Base-by-base conservation (phyloP, 2,113 vertebrate genomes). In the Tauraco erythrolophus region DNA sequence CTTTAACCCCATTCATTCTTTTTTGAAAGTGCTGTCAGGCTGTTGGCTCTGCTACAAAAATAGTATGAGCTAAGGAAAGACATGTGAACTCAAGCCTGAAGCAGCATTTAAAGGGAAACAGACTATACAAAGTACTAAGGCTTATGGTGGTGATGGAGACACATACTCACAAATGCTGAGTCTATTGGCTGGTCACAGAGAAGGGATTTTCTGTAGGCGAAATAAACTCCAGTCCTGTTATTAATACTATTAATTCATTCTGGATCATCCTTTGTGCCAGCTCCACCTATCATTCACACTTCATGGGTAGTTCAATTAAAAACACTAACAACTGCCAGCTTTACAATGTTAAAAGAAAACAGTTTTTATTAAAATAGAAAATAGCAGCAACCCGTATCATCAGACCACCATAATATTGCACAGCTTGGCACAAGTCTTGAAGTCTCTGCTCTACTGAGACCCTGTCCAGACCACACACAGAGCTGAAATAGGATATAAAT, bases 381-480 rank as follows among this genome's bases (percentile, higher is more conserved):
- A 97, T 94, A 97, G 88, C 92, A 97, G 92, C 72, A 97, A 91
- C 88, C 84, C 95, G 41, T 98, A 98, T 97, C 93, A 96, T 96
- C 94, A 97, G 98, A 98, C 97, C 97, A 98, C 98, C 98, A 96
- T 80, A 97, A 96, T 62, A 24, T 90, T 92, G 86, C 94, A 94
- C 93, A 98, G 95, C 82, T 98, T 98, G 98, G 98, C 98, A 98
- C 94, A 84, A 78, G 70, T 94, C 92, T 98, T 60, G 28, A 85
- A 98, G 89, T 90, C 92, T 98, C 88, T 97, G 93, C 92, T 97
- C 33, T 92, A 88, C 91, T 76, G 96, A 98, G 94, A 92, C 91
- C 28, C 88, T 94, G 96, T 97, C 96, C 97, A 98, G 98, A 98
- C 98, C 98, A 98, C 98, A 98, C 97, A 97, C 97, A 97, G 28